These are phyloP conservation scores for Solenodon paradoxus DNA, from an alignment of 2,113 vertebrate species.

Conservation along the genomic window DNA sequence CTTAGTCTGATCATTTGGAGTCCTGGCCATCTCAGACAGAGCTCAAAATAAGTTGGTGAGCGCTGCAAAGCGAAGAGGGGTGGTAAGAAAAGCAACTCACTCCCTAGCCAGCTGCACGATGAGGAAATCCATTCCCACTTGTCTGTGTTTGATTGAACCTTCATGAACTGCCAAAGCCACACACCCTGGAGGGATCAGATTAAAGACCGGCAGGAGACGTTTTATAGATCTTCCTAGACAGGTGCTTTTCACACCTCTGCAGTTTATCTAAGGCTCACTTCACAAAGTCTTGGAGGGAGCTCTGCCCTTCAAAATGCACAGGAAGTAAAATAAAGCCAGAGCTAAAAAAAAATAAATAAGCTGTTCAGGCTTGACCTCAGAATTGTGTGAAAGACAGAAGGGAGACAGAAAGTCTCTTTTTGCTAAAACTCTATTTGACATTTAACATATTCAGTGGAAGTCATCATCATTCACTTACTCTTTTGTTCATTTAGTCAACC, in stretches of 20 bases:
- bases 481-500: neutral
- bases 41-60: slow-evolving; percentile 73
- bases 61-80: slow-evolving; percentile 57
- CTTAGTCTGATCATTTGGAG: slow-evolving; percentile 50
- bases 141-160: slow-evolving; percentile 66
- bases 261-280: slow-evolving; percentile 74
- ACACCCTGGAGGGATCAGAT: slow-evolving; percentile 46
- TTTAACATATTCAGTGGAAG: neutral
- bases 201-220: slow-evolving; percentile 64
- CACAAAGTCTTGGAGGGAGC: slow-evolving; percentile 45
- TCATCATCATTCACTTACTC: neutral
- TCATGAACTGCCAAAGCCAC: slow-evolving; percentile 55
- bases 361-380: slow-evolving; percentile 2
- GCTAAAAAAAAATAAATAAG: slow-evolving; percentile 43
- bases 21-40: slow-evolving; percentile 60
- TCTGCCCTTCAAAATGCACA: slow-evolving; percentile 60
- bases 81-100: neutral
- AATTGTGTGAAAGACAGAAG: neutral
- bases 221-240: slow-evolving; percentile 72
- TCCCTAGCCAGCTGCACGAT: neutral
- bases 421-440: neutral
- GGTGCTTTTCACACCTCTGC: slow-evolving; percentile 79
- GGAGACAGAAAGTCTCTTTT: neutral
- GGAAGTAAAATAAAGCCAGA: slow-evolving; percentile 43
- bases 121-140: slow-evolving; percentile 68